Percentiles rank a stretch among this genome's conserved stretches.
Evolutionary conservation across 1,140 invertebrate genomes (phyloP).

Genomic region (Pogonognathellus flavescens): DNA sequence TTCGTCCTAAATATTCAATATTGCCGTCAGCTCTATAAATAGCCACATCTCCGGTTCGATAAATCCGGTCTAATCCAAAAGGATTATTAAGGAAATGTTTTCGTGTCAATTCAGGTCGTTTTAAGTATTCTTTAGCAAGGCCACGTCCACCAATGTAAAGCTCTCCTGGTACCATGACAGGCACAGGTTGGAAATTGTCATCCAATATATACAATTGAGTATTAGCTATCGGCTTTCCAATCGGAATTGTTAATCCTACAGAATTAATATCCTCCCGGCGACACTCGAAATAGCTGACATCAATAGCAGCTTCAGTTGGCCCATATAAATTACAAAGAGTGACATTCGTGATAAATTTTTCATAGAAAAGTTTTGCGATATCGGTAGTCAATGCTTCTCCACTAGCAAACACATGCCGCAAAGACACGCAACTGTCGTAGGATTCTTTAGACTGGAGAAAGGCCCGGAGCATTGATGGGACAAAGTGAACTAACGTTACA

Average conservation of each 20-base stretch:
- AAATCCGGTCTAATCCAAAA: conserved; percentile 22
- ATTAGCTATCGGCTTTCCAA: conserved; percentile 54
- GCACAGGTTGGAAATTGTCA: conserved; percentile 13
- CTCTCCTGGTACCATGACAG: conserved; percentile 31
- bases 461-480: conserved; percentile 36
- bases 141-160: conserved; percentile 53
- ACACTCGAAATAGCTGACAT: conserved; percentile 26
- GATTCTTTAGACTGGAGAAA: conserved; percentile 21
- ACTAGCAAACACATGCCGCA: conserved; percentile 14
- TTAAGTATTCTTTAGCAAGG: conserved; percentile 54
- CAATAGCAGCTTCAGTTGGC: conserved; percentile 51
- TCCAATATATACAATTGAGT: conserved; percentile 49
- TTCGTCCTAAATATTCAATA: conserved; percentile 51
- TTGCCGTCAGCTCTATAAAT: background rate
- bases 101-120: conserved; percentile 24
- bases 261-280: background rate
- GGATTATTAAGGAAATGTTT: conserved; percentile 27
- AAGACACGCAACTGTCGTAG: background rate
- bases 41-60: conserved; percentile 55
- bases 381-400: conserved; percentile 6
- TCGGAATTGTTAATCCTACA: background rate
- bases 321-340: conserved; percentile 50
- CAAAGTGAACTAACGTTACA: conserved; percentile 21
- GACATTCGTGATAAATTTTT: background rate
- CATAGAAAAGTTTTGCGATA: conserved; percentile 2